Evolutionary conservation across 2,888 invertebrate species (phyloP).

Genomic region (Hirtodrosophila histrioides): DNA sequence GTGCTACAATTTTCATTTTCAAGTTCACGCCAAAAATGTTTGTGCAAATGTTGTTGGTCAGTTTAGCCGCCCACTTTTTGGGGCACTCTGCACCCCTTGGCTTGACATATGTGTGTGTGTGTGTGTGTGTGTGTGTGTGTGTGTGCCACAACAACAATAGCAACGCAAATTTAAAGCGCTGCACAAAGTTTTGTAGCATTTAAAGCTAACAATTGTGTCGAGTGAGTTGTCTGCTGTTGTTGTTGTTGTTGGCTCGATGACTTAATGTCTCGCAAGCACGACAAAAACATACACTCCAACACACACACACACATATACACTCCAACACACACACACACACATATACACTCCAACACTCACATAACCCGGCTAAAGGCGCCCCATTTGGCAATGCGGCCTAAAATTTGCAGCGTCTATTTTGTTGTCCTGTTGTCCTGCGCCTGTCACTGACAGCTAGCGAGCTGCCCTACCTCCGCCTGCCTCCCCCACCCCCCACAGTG

Average conservation of each 20-base stretch:
- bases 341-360: background rate
- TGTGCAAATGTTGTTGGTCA: conserved; percentile 42
- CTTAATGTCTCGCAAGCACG: conserved; percentile 79
- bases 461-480: background rate
- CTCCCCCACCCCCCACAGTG: conserved; percentile 1
- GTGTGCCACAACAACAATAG: conserved; percentile 7
- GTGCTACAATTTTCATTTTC: conserved; percentile 67
- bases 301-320: too few relatives aligned
- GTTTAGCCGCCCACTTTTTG: conserved; percentile 23
- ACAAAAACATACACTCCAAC: conserved; percentile 46
- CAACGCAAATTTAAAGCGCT: conserved; percentile 49
- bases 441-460: conserved; percentile 65
- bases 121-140: conserved; percentile 4
- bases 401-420: conserved; percentile 20
- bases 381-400: conserved; percentile 24
- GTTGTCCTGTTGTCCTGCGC: conserved; percentile 46
- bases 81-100: conserved; percentile 18
- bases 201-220: conserved; percentile 61
- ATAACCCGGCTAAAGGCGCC: conserved; percentile 43
- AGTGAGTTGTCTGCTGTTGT: conserved; percentile 30
- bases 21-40: conserved; percentile 71
- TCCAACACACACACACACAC: background rate
- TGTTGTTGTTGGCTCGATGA: conserved; percentile 48
- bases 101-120: conserved; percentile 37
- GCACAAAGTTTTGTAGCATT: conserved; percentile 52